A percentile compares a stretch with the other conserved stretches of the same genome.
phyloP scores from a whole-genome alignment of 2,888 invertebrate species.

The Pimpla rufipes region DNA sequence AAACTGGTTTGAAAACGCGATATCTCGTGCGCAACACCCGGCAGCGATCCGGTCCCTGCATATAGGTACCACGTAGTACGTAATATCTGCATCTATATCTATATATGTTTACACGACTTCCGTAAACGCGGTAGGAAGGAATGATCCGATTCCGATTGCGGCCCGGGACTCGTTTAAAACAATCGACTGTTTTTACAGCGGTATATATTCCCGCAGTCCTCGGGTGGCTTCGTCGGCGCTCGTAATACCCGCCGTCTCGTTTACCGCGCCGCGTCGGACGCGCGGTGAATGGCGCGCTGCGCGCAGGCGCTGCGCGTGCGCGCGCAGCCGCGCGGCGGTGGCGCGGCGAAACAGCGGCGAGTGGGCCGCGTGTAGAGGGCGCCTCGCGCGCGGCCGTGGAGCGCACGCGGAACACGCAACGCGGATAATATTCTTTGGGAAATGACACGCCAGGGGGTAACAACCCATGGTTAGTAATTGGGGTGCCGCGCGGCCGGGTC shows the following conservation, averaged over 20 bases:
- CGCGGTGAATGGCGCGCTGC: neutral
- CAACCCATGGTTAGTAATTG: conserved; percentile 83
- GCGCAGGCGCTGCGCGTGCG: neutral
- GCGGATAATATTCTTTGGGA: conserved; percentile 80
- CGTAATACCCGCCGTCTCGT: conserved; percentile 1
- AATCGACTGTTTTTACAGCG: conserved; percentile 75
- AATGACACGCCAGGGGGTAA: conserved; percentile 84
- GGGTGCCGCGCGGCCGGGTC: conserved; percentile 68
- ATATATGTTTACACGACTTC: conserved; percentile 39
- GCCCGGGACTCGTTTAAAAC: conserved; percentile 81
- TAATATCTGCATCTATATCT: too few species aligned
- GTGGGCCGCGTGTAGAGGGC: conserved; percentile 28
- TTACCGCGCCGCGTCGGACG: neutral
- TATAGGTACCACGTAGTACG: too few species aligned
- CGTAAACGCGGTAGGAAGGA: conserved; percentile 54
- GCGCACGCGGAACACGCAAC: conserved; percentile 78
- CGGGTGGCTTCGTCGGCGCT: conserved; percentile 1
- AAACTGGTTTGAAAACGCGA: conserved; percentile 16
- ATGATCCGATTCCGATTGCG: conserved; percentile 76
- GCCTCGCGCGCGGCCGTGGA: conserved; percentile 31
- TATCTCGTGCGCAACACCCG: neutral
- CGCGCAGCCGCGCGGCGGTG: neutral
- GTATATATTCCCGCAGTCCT: too few species aligned
- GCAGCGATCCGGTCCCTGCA: neutral
- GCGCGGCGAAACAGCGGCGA: conserved; percentile 12